Base-by-base conservation (phyloP, 1,140 invertebrate genomes). In the Listronotus oregonensis region DNA sequence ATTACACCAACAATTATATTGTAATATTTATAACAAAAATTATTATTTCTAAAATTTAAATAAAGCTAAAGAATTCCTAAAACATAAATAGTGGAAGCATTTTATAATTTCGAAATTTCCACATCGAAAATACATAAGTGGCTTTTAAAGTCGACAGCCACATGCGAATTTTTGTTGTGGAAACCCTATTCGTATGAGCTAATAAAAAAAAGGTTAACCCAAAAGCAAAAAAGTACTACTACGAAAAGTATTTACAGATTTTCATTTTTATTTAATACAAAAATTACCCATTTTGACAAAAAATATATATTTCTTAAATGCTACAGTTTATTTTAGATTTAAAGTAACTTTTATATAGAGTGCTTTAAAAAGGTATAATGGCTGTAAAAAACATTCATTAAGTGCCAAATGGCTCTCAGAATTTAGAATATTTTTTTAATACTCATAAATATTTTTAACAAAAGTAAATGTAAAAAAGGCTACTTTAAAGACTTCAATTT, bases 1-100 rank as follows among this genome's bases (percentile, higher is more conserved):
- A 78, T 78, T 78, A 78, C 77, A 78, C 77, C 77, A 78, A 78
- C 77, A 78, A 78, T 78, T 74, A 77, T 77, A 75, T 77, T 73
- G 75, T 78, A 78, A 77, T 74, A 76, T 75, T 71, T 75, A 76
- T 71, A 74, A 77, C 75, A 77, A 77, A 74, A 76, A 74, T 74
- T 72, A 70, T 76, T 72, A 77, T 68, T 68, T 59, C 68, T 75
- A 77, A 73, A 74, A 74, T 73, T 75, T 72, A 73, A 75, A 76
- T 71, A 75, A 76, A 72, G 64, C 12, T 72, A 73, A 74, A 73
- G 68, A 68, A 71, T 66, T 27, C 65, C 66, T 73, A 73, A 75
- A 75, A 71, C 55, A 71, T 65, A 65, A 56, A 65, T 71, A 58
- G 69, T 75, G 75, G 73, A 76, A 76, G 75, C 75, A 73, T 74